These are phyloP conservation scores for Neotoxoptera formosana DNA, from an alignment of 1,140 invertebrate genomes.

Conservation along the genomic window DNA sequence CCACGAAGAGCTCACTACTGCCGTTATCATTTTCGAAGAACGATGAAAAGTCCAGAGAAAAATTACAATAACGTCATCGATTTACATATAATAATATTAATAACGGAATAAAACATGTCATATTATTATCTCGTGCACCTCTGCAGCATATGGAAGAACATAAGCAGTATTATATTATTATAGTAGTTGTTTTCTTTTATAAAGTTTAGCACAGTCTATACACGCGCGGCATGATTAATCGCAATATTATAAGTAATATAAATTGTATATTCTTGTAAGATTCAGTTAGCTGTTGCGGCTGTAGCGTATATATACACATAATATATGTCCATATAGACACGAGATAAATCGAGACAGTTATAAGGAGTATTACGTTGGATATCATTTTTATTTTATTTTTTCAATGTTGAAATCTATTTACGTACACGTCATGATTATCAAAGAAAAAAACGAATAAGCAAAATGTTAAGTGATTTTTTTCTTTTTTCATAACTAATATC, in stretches of 20 bases:
- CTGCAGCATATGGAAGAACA: neutral
- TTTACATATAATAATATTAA: slow-evolving; percentile 11
- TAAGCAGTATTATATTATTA: neutral
- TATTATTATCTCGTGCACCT: neutral
- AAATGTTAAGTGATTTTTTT: neutral
- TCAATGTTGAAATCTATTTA: neutral
- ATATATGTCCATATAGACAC: no score
- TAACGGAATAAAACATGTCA: neutral
- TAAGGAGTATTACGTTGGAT: neutral
- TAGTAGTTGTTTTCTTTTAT: neutral
- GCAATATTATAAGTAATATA: neutral
- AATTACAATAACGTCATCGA: neutral
- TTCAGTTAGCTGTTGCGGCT: neutral
- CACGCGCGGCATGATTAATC: neutral
- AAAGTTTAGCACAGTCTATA: neutral
- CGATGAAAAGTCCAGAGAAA: neutral
- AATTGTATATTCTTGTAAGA: neutral
- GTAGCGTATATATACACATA: neutral
- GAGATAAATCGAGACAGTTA: neutral
- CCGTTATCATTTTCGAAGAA: neutral
- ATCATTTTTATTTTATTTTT: neutral
- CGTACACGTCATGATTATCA: neutral
- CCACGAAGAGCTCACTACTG: neutral
- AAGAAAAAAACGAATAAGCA: neutral
- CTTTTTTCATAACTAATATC: no score